phyloP scores from a whole-genome alignment of 2,888 invertebrate genomes.

The Rhagonycha lutea region DNA sequence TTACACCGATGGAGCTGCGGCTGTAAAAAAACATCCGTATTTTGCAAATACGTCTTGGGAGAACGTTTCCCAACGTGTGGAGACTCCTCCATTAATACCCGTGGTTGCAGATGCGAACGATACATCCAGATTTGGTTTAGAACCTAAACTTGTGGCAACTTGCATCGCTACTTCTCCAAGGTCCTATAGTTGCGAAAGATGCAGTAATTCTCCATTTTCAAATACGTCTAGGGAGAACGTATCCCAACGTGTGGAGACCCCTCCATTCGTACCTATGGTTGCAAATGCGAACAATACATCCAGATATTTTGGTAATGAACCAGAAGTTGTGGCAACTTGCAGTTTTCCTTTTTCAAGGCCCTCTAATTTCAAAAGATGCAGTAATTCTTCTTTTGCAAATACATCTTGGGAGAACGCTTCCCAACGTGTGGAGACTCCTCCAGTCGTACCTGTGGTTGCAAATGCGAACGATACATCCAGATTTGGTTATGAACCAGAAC shows the following conservation, averaged over 20 bases:
- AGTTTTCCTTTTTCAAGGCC: no score
- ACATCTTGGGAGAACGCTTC: not conserved
- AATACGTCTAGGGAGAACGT: not conserved
- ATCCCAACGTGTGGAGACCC: not conserved
- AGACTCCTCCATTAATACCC: not conserved
- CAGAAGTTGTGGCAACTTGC: not conserved
- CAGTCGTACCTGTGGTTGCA: not conserved
- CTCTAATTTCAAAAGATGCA: no score
- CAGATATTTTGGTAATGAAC: not conserved
- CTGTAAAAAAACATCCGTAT: not conserved
- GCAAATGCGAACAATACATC: not conserved
- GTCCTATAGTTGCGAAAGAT: no score
- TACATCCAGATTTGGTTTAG: not conserved
- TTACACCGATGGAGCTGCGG: not conserved
- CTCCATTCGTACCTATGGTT: not conserved
- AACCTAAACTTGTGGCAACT: not conserved
- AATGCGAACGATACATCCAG: not conserved
- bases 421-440: no score
- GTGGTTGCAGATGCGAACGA: not conserved
- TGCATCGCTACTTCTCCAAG: not conserved
- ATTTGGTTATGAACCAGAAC: not conserved
- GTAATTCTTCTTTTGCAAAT: no score
- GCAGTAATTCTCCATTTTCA: no score
- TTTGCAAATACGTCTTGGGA: not conserved
- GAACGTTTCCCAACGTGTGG: not conserved